Evolutionary conservation across 2,797 vertebrate species (phyloP), one percentile per base, ranked within the genome.

Genomic region (Hapalemur alaotrensis): DNA sequence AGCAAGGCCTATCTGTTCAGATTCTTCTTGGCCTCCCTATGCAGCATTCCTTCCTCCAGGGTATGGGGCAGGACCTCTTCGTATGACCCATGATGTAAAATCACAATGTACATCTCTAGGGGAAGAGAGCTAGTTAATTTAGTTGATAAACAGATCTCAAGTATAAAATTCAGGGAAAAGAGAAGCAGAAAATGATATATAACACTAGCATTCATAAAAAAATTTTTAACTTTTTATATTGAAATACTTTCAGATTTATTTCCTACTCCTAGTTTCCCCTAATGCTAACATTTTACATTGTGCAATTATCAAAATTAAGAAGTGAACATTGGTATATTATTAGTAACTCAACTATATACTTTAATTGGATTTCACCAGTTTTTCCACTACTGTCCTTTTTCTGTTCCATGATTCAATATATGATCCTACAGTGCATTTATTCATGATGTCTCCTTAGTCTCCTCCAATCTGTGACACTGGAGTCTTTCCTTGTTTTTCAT

Each of bases 161-260:
- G 59, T 41, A 28, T 75, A 25, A 96, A 91, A 7, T 90, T 96
- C 69, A 87, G 70, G 28, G 11, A 41, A 95, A 96, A 92, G 69
- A 94, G 35, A 95, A 95, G n/a, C 13, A 85, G 52, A 92, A 89
- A 89, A 87, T 70, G 25, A 79, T 43, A 80, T 50, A 63, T 9
- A 88, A 76, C 63, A 22, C 50, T 35, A 91, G 43, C 69, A 91
- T 79, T 89, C 23, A 70, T 86, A 20, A 50, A 61, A 38, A 61
- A n/a, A 41, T 30, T 83, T 50, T 63, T 11, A 32, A 76, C n/a
- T 85, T 67, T 85, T 54, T 50, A 89, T 92, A 90, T 78, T 91
- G 22, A 95, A 93, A 88, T 91, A 82, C 50, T 93, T 85, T 89
- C 73, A 87, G 13, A 43, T 48, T 70, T 75, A 75, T 81, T 59